Evolutionary conservation across 2,888 invertebrate species (phyloP).

Genomic region (Eupithecia centaureata): DNA sequence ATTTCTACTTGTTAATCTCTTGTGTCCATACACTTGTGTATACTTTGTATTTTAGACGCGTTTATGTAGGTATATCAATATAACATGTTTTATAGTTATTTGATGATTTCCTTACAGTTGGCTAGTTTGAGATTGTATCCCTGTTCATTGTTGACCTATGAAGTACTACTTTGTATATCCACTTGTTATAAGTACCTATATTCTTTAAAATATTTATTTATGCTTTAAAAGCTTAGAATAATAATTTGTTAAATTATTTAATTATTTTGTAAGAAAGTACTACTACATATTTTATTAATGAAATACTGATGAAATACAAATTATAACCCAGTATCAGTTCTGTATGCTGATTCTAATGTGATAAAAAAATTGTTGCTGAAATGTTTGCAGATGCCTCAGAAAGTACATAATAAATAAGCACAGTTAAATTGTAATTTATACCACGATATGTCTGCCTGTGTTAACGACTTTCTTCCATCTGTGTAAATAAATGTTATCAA

Average conservation of each 20-base stretch:
- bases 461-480: conserved; percentile 17
- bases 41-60: conserved; percentile 11
- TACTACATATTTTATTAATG: background rate
- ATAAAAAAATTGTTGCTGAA: background rate
- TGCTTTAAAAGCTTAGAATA: background rate
- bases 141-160: background rate
- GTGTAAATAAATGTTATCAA: conserved; percentile 25
- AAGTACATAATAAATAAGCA: conserved; percentile 12
- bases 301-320: too few relatives aligned
- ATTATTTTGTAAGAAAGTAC: background rate
- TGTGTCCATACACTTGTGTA: background rate
- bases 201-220: background rate
- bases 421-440: conserved; percentile 16
- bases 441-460: conserved; percentile 15
- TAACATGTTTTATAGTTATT: conserved; percentile 16
- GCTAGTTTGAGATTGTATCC: conserved; percentile 1
- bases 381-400: background rate
- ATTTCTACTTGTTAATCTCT: background rate
- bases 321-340: background rate
- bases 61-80: conserved; percentile 7
- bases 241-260: background rate
- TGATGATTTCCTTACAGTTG: conserved; percentile 5
- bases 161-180: background rate
- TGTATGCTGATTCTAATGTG: background rate
- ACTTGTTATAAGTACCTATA: background rate